Percentiles rank a stretch among this genome's conserved stretches.
Conservation (phyloP, 2,113 vertebrate species). For the Sinocyclocheilus anshuiensis region DNA sequence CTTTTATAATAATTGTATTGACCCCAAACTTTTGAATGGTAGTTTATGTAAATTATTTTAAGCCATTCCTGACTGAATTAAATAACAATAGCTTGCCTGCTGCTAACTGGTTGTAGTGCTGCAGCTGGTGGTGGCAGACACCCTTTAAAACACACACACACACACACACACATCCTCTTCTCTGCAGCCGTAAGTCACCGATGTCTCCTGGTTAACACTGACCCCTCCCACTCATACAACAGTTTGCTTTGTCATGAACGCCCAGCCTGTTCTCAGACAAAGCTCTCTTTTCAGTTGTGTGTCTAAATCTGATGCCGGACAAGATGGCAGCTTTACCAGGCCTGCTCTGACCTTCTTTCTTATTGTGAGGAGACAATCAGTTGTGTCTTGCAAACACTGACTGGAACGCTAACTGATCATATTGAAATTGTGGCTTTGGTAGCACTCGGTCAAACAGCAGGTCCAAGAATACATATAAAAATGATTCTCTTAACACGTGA, state of each 20-base stretch:
- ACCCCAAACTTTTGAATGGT: not conserved
- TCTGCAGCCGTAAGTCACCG: not conserved
- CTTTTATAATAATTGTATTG: not conserved
- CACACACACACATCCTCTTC: slow-evolving; percentile 20
- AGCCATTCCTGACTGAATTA: not conserved
- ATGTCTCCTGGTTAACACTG: not conserved
- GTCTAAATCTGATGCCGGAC: slow-evolving; percentile 43
- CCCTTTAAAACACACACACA: slow-evolving; percentile 39
- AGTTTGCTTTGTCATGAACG: slow-evolving; percentile 63
- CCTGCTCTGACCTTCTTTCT: not conserved
- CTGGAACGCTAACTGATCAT: not conserved
- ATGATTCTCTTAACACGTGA: not conserved
- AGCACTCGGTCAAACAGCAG: not conserved
- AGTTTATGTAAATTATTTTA: not conserved
- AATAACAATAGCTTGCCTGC: slow-evolving; percentile 30
- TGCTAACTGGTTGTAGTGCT: not conserved
- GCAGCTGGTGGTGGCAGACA: slow-evolving; percentile 45
- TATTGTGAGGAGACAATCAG: not conserved
- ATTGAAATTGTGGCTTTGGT: not conserved
- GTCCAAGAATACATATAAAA: not conserved
- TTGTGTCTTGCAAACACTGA: not conserved
- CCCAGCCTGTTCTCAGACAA: slow-evolving; percentile 53
- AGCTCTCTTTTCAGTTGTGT: slow-evolving; percentile 49
- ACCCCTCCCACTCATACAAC: slow-evolving; percentile 48
- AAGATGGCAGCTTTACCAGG: slow-evolving; percentile 11